Evolutionary conservation across 2,113 vertebrate species (phyloP).

Genomic region (Aplodontia rufa): DNA sequence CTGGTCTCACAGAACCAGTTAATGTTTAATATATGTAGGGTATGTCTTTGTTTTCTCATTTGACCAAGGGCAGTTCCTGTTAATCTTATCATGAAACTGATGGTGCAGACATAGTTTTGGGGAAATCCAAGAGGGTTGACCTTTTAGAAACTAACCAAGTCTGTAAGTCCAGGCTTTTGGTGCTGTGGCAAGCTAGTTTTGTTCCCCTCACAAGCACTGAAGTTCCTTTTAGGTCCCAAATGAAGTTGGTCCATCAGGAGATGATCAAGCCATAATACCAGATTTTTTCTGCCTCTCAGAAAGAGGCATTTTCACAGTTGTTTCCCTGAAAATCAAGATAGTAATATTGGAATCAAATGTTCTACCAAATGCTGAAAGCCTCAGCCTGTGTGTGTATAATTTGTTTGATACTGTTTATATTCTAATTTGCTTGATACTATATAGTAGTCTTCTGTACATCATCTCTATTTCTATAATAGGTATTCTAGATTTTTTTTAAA

Average conservation of each 20-base stretch:
- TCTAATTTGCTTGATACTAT: not conserved
- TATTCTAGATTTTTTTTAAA: not conserved
- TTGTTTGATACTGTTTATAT: too few relatives aligned
- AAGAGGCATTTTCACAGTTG: not conserved
- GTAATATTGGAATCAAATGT: not conserved
- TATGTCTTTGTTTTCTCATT: not conserved
- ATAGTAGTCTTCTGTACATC: not conserved
- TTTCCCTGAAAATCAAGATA: not conserved
- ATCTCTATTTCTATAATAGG: not conserved
- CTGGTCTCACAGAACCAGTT: not conserved
- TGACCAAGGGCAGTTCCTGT: not conserved
- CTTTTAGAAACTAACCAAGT: not conserved
- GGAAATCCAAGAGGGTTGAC: not conserved
- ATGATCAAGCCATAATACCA: not conserved
- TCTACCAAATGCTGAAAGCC: not conserved
- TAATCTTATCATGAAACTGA: not conserved
- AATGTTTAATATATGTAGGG: fast-evolving
- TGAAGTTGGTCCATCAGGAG: not conserved
- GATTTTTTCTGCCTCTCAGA: not conserved
- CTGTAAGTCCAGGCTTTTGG: not conserved
- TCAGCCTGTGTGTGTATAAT: not conserved
- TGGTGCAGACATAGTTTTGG: not conserved
- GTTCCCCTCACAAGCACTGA: not conserved
- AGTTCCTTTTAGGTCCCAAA: not conserved
- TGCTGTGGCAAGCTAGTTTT: not conserved